These are phyloP conservation scores for Phyllostomus discolor DNA, from an alignment of 2,113 vertebrate genomes.

Conservation along the genomic window DNA sequence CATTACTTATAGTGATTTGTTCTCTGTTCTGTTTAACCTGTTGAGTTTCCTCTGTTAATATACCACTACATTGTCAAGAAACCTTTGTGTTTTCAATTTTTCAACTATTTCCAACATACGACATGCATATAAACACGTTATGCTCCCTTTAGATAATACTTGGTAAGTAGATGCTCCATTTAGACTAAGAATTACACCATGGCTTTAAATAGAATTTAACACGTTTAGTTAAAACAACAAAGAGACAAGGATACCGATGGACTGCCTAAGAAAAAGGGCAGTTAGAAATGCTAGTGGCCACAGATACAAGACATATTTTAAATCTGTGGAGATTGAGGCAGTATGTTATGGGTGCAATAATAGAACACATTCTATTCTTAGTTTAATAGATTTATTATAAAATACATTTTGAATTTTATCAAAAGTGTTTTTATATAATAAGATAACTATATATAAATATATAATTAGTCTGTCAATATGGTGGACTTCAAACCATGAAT, in stretches of 20 bases:
- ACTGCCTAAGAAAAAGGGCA: not conserved
- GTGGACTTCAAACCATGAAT: not conserved
- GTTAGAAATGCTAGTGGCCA: not conserved
- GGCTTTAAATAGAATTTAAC: not conserved
- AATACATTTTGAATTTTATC: not conserved
- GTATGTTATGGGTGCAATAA: no score
- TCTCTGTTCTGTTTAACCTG: no score
- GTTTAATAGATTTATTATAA: not conserved
- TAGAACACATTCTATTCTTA: not conserved
- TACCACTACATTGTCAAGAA: not conserved
- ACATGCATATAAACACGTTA: not conserved
- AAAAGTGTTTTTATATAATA: not conserved
- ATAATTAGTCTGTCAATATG: not conserved
- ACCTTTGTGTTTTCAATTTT: not conserved
- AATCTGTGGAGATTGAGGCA: not conserved
- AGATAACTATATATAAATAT: not conserved
- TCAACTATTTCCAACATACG: not conserved
- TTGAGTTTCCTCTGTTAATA: not conserved
- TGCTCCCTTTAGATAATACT: not conserved
- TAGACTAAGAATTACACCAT: not conserved
- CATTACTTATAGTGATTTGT: no score
- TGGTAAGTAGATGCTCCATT: not conserved
- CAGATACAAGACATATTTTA: not conserved
- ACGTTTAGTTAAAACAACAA: not conserved
- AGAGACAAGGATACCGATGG: not conserved